Base-by-base conservation (phyloP, 2,113 vertebrate genomes). In the Bos javanicus region DNA sequence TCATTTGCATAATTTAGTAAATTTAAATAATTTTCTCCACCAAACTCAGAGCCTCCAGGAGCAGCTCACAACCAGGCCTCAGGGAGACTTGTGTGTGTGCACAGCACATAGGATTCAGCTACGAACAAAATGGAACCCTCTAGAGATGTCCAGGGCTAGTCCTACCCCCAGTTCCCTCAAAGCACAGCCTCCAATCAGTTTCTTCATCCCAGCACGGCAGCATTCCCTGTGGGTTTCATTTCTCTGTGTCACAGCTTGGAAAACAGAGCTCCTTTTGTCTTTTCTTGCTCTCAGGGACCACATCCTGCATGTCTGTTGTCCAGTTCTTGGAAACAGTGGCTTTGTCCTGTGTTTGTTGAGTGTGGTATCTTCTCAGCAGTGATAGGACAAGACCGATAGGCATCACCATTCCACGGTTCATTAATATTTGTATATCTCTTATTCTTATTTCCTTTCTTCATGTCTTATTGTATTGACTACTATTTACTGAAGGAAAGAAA, bases 401-500 rank as follows among this genome's bases (percentile, higher is more conserved):
- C 54, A 25, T 30, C 15, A 43, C 19, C 11, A 62, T 7, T 21
- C 39, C 62, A 39, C 14, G n/a, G 2, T 15, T n/a, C 33, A 6
- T 76, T 25, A 89, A 36, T 50, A 57, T 17, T 46, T 12, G 9
- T 19, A 0, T 46, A 26, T 28, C 10, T 83, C n/a, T 83, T 54
- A 50, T 23, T 83, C 16, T 83, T 56, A 43, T 64, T 92, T 92
- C 26, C 1, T 87, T n/a, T 81, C 56, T 86, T 89, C 30, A 78
- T 36, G 17, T 21, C 23, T 54, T 60, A 23, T 19, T 83, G 28
- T 30, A 36, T 30, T 81, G 21, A 91, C 36, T 87, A 46, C 43
- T 15, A 17, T 39, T 92, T 83, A 64, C 62, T 74, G 13, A 76
- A 76, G 93, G 46, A 92, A 94, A 67, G 91, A 76, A 67, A 93